Conservation (phyloP, 2,888 invertebrate genomes). For the Meiosimyza decipiens region DNA sequence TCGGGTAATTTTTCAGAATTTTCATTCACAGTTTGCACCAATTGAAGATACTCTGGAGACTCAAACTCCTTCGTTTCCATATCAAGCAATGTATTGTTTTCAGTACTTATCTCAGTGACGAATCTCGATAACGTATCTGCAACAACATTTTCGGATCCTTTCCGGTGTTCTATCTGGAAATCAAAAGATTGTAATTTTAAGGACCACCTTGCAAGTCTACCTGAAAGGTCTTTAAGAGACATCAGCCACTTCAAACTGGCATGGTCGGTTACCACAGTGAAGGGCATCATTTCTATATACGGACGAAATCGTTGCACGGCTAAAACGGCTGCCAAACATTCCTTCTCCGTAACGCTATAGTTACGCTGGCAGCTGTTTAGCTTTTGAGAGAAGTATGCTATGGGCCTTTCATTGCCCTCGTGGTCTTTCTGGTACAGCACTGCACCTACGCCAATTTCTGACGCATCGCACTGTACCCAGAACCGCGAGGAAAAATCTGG, state of each 20-base stretch:
- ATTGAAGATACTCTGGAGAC: constrained; percentile 6
- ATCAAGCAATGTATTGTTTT: not conserved
- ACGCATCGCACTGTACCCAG: too few relatives aligned
- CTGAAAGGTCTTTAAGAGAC: not conserved
- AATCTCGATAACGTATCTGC: not conserved
- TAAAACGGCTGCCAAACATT: not conserved
- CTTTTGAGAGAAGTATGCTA: too few relatives aligned
- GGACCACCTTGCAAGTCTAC: constrained; percentile 4
- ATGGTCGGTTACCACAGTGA: not conserved
- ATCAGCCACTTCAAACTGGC: not conserved
- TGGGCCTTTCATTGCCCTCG: too few relatives aligned
- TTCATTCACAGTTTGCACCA: not conserved
- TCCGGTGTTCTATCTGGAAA: too few relatives aligned
- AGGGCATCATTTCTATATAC: not conserved
- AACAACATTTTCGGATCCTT: not conserved
- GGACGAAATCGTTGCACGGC: constrained; percentile 4
- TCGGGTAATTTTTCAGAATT: constrained; percentile 29
- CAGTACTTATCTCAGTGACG: too few relatives aligned
- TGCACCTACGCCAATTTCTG: too few relatives aligned
- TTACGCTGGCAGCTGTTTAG: too few relatives aligned
- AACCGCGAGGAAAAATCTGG: not conserved
- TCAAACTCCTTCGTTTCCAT: not conserved
- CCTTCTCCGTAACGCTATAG: not conserved
- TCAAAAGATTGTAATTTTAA: not conserved
- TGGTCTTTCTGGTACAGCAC: too few relatives aligned